Conservation (phyloP, 2,888 invertebrate genomes). For the Epinotia ramella region DNA sequence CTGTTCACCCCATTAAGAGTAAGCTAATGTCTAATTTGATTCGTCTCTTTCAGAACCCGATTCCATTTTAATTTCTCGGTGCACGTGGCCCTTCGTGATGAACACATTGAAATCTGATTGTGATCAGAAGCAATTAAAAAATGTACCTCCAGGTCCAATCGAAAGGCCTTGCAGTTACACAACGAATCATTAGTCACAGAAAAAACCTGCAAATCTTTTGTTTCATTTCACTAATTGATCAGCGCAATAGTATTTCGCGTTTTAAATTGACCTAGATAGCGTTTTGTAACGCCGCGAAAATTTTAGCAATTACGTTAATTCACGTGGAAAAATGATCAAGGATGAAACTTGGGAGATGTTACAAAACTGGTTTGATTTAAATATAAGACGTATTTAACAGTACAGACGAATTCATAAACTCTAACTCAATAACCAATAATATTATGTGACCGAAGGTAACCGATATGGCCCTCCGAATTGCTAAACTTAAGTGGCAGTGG, state of each 20-base stretch:
- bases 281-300: conserved; percentile 23
- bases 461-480: too few relatives aligned
- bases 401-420: too few relatives aligned
- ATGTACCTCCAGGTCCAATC: conserved; percentile 7
- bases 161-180: conserved; percentile 34
- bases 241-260: conserved; percentile 32
- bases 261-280: conserved; percentile 34
- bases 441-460: too few relatives aligned
- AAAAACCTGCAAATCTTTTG: conserved; percentile 39
- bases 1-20: neutral
- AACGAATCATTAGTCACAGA: conserved; percentile 37
- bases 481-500: too few relatives aligned
- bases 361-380: too few relatives aligned
- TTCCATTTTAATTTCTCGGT: neutral
- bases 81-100: neutral
- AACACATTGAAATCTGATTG: neutral
- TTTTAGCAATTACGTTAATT: conserved; percentile 7
- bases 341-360: neutral
- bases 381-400: too few relatives aligned
- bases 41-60: too few relatives aligned
- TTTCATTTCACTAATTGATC: conserved; percentile 33
- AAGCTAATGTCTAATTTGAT: too few relatives aligned
- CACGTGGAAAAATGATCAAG: conserved; percentile 36
- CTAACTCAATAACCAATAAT: too few relatives aligned
- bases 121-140: neutral